Evolutionary conservation across 2,797 vertebrate species (phyloP), one percentile per base, ranked within the genome.

Genomic region (Bradypodion ventrale): DNA sequence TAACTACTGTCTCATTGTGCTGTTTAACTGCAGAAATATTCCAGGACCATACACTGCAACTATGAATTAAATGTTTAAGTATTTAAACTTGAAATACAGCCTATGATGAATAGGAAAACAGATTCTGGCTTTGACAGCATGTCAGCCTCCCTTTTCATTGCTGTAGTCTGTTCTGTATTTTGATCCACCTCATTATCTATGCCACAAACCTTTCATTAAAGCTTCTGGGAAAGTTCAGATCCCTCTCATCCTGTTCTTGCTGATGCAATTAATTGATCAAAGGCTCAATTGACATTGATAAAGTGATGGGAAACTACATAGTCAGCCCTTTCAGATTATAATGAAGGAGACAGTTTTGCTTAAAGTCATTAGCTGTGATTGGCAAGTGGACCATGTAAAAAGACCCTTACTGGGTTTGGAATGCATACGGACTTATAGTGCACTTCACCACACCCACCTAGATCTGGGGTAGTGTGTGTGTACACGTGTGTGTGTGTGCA

Each of bases 221-320:
- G 59, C 83, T 90, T 87, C 23, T 87, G 82, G 25, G 21, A 87
- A 73, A 72, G 81, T 79, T 32, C 15, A 35, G 27, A 63, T 49
- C 10, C 88, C 86, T 75, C 32, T 72, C 89, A 86, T 86, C 75
- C 85, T 35, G 88, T 90, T 82, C 87, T 91, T 75, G 76, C 72
- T 90, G 80, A 56, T 5, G 40, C 59, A 35, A 37, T 85, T 80
- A 42, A 84, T 89, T 88, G 74, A 78, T 85, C 87, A 84, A 63
- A 87, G 70, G 42, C 85, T 89, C 86, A 85, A 84, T 0, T 2
- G 83, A 46, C 78, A 79, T 23, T 25, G 60, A 87, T 89, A 82
- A 77, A 85, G 29, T 87, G 88, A 90, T 23, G 78, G 85, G 80
- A 86, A 91, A 72, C 49, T 90, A 88, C 84, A 8, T 66, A 42